These are phyloP conservation scores for Mionectes macconnelli DNA, from an alignment of 2,113 vertebrate genomes.

Conservation along the genomic window DNA sequence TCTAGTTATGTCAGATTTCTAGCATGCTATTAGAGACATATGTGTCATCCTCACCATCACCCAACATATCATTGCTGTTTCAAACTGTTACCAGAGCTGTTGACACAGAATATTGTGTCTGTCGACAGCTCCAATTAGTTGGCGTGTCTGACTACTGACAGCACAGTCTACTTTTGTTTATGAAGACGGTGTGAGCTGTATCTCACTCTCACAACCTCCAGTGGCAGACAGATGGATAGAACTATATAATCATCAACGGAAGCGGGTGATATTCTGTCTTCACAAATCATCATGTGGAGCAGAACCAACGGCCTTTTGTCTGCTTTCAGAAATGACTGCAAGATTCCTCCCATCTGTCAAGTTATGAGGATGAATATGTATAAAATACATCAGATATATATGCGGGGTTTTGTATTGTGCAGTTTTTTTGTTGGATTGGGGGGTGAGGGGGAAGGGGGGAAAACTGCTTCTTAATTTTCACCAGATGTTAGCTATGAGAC, in stretches of 20 bases:
- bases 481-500: constrained; percentile 44
- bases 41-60: constrained; percentile 82
- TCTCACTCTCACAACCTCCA: constrained; percentile 79
- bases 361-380: constrained; percentile 74
- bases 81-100: constrained; percentile 83
- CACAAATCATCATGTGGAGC: constrained; percentile 74
- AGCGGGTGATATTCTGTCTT: constrained; percentile 80
- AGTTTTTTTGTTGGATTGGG: neutral
- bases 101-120: constrained; percentile 86
- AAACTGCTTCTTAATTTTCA: constrained; percentile 44
- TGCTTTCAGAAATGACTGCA: constrained; percentile 75
- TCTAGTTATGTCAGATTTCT: constrained; percentile 82
- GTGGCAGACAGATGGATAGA: constrained; percentile 82
- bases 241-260: constrained; percentile 83
- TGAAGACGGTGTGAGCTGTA: constrained; percentile 79
- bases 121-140: constrained; percentile 87
- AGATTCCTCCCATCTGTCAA: constrained; percentile 82
- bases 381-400: constrained; percentile 67
- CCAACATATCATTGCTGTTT: constrained; percentile 85
- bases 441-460: neutral
- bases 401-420: constrained; percentile 39
- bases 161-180: constrained; percentile 84
- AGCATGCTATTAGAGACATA: constrained; percentile 80
- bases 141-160: constrained; percentile 84
- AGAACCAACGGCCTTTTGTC: constrained; percentile 81